phyloP scores from a whole-genome alignment of 2,888 invertebrate species.

The Zonitis immaculata region DNA sequence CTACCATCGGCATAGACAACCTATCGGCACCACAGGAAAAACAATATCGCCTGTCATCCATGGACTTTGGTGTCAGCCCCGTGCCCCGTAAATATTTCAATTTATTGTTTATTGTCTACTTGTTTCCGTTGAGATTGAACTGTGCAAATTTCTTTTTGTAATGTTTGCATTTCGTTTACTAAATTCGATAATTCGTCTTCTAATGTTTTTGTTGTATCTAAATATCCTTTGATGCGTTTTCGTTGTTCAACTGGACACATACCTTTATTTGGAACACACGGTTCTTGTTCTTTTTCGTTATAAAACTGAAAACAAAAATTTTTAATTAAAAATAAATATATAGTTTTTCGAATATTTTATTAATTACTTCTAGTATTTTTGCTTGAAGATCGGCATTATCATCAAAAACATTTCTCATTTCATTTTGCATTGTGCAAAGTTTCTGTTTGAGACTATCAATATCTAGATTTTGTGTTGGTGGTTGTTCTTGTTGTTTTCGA shows the following conservation, averaged over 20 bases:
- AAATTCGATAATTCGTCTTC: slow-evolving; percentile 58
- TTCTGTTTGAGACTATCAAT: slow-evolving; percentile 60
- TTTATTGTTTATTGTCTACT: slow-evolving; percentile 47
- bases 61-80: too few species aligned
- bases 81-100: too few species aligned
- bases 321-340: too few species aligned
- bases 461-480: slow-evolving; percentile 60
- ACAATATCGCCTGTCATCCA: too few species aligned
- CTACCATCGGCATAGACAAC: too few species aligned
- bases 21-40: too few species aligned
- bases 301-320: too few species aligned
- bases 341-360: not conserved
- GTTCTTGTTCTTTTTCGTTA: slow-evolving; percentile 20
- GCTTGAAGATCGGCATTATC: slow-evolving; percentile 58
- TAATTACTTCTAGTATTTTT: slow-evolving; percentile 44
- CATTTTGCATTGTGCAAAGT: slow-evolving; percentile 58
- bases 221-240: slow-evolving; percentile 45
- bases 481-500: slow-evolving; percentile 61
- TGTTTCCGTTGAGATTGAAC: slow-evolving; percentile 53
- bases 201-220: slow-evolving; percentile 47
- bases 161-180: slow-evolving; percentile 56
- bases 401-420: slow-evolving; percentile 59
- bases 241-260: slow-evolving; percentile 50
- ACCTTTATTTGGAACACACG: slow-evolving; percentile 41
- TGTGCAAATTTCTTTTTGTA: slow-evolving; percentile 52